Evolutionary conservation across 2,113 vertebrate species (phyloP), one percentile per base, ranked within the genome.

Genomic region (Channa argus): DNA sequence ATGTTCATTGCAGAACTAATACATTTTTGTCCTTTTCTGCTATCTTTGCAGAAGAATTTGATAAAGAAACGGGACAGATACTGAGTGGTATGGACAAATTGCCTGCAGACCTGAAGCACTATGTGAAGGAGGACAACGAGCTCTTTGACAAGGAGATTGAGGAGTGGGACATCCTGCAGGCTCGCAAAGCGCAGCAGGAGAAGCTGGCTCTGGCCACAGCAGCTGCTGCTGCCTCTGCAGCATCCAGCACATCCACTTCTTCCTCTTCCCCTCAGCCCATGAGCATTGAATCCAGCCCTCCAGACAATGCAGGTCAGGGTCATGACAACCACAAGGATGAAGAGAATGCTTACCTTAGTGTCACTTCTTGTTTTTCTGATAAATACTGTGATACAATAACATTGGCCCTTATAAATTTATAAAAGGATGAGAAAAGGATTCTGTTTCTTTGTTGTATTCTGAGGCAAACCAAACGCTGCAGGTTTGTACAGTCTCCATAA

Each of bases 41-140:
- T 61, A 12, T 81, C 45, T 15, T 59, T 80, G 1, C 94, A 99
- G 98, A 99, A 77, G 97, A 98, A 63, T 97, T 97, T 75, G 97
- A 97, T 87, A 98, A 97, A 77, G 98, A 98, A 92, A 98, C 96
- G 0, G 97, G 96, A 0, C 98, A 98, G 89, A 87, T 96, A 14
- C 93, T 98, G 85, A 94, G 95, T 52, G 97, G 97, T 76, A 93
- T 98, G 94, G 96, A 99, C 91, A 98, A 97, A 0, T 88, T 99
- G 1, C 98, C 98, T 14, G 93, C 95, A 1, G 98, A 99, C 88
- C 93, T 99, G 88, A 95, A 95, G 89, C 96, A 96, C 62, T 98
- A 95, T 0, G 98, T 98, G 73, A 97, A 96, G 73, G 96, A 96
- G 88, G 98, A 99, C 88, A 99, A 99, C 59, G 94, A 95, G 44